Evolutionary conservation across 2,113 vertebrate genomes (phyloP).

Genomic region (Condylura cristata): DNA sequence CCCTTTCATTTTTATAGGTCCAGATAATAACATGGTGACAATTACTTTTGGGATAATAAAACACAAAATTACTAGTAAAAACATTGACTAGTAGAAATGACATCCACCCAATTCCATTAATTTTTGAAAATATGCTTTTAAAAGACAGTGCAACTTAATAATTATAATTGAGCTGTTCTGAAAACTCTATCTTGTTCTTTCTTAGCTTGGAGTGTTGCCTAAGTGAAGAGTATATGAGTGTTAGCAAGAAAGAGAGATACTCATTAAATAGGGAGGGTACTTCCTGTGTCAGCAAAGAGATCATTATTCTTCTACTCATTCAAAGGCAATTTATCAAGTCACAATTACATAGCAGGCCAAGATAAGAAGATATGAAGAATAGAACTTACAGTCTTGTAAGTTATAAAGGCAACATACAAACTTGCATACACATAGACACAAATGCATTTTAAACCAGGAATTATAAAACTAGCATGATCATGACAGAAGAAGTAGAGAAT

Average conservation of each 20-base stretch:
- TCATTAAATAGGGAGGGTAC: not conserved
- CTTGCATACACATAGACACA: not conserved
- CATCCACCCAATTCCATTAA: not conserved
- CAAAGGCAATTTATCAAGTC: not conserved
- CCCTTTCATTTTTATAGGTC: not conserved
- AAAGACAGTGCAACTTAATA: not conserved
- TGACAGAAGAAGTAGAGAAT: not conserved
- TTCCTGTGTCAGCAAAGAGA: not conserved
- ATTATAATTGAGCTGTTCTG: not conserved
- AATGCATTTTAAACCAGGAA: not conserved
- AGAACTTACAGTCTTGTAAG: not conserved
- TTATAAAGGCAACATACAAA: not conserved
- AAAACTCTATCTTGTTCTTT: not conserved
- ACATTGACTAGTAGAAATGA: not conserved
- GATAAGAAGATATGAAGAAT: not conserved
- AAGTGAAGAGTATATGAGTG: not conserved
- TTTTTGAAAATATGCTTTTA: not conserved
- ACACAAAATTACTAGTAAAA: conserved; percentile 5
- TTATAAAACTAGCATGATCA: not conserved
- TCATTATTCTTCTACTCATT: not conserved
- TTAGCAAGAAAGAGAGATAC: not conserved
- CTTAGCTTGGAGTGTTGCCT: not conserved
- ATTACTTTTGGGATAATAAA: conserved; percentile 1
- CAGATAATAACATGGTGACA: conserved; percentile 1
- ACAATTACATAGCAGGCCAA: not conserved